Base-by-base conservation (phyloP, 2,888 invertebrate genomes). In the Globia sparganii region DNA sequence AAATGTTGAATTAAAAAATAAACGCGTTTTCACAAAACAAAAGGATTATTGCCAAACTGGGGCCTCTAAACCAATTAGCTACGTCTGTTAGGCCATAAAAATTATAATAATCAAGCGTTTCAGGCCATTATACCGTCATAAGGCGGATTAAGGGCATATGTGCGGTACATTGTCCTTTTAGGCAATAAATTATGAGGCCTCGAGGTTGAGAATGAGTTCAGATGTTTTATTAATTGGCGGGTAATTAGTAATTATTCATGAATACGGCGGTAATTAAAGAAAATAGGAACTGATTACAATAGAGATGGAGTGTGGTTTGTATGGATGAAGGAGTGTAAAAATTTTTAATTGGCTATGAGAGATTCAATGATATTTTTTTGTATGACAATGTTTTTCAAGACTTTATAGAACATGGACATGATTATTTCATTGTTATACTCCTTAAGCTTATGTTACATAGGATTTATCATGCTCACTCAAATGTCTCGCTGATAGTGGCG, bases 91-190 rank as follows among this genome's bases (percentile, higher is more conserved):
- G 72, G 83, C 81, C 83, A 85, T 90, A 87, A 90, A 90, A 90
- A 89, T 87, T 87, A 88, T 83, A 89, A 89, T 89, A 88, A 88
- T 81, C 75, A 77, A 64, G 83, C 84, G 77, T 76, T 78, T 79
- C 70, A 72, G 80, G 83, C 87, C 87, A 89, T 91, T 90, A 92
- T 86, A 87, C 82, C 76, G 86, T 82, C 86, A 87, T 85, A 79
- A 87, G 86, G 86, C 56, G 89, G 85, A 92, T 91, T 92, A 91
- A 83, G 85, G 77, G 81, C 89, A 87, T 87, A 87, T 89, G 89
- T 83, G 87, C 74, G 80, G 67, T 83, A 84, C 83, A 81, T 85
- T 86, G 87, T 86, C 85, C 86, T 84, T 82, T 89, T 37, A 83
- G 86, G 84, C 84, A 89, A 90, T 92, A 91, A 90, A 90, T 90